Percentiles rank a stretch among this genome's conserved stretches.
These are phyloP conservation scores for Zaprionus bogoriensis DNA, from an alignment of 2,888 invertebrate genomes.

Conservation along the genomic window DNA sequence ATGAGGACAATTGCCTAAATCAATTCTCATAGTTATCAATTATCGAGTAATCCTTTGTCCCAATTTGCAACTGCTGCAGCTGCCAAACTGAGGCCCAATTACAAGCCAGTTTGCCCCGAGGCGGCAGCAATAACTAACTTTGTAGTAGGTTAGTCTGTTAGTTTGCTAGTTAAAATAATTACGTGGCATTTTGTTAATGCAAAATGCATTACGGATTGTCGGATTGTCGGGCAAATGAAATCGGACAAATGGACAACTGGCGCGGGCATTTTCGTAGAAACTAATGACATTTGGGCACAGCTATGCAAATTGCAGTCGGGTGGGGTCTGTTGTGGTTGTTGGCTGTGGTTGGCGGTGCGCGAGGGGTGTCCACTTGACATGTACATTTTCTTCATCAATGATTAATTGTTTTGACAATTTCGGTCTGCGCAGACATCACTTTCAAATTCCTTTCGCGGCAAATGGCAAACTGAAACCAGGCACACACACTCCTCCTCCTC, in stretches of 20 bases:
- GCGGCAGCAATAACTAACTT: conserved; percentile 4
- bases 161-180: conserved; percentile 35
- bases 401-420: conserved; percentile 78
- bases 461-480: conserved; percentile 24
- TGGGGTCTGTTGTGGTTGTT: conserved; percentile 6
- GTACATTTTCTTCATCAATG: conserved; percentile 76
- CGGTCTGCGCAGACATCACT: conserved; percentile 52
- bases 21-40: conserved; percentile 22
- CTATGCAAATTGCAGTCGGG: conserved; percentile 44
- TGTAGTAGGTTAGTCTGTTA: conserved; percentile 6
- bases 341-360: conserved; percentile 16
- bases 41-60: conserved; percentile 3
- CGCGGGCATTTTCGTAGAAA: conserved; percentile 21
- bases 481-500: conserved; percentile 1
- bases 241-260: conserved; percentile 33
- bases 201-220: conserved; percentile 15
- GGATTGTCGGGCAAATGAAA: conserved; percentile 6
- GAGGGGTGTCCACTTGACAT: conserved; percentile 40
- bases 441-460: conserved; percentile 49
- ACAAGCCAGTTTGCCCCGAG: conserved; percentile 19
- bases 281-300: conserved; percentile 59
- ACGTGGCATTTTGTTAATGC: conserved; percentile 30
- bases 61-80: not conserved
- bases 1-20: conserved; percentile 23
- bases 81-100: not conserved